Evolutionary conservation across 1,140 invertebrate species (phyloP), one percentile per base, ranked within the genome.

Genomic region (Drosophila ogumai): DNA sequence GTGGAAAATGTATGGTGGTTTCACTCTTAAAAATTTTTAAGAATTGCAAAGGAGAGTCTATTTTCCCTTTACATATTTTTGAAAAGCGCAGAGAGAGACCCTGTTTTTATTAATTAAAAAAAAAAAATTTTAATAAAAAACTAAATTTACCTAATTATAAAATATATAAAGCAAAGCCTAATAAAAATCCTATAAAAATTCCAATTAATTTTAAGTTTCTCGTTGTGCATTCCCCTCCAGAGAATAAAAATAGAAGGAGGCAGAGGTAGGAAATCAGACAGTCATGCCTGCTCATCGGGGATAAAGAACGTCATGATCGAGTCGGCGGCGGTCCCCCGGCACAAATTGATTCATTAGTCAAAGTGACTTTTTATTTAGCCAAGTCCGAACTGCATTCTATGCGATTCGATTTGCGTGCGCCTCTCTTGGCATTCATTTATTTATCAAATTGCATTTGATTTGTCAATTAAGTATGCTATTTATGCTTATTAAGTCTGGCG

Each of bases 301-400:
- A 66, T 46, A 69, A 67, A 44, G 66, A 82, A 80, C 80, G 71
- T 81, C 76, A 82, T 80, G 72, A 74, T 88, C 73, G 68, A 64
- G 47, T 78, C 74, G 73, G 65, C 72, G 75, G 66, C 36, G 61
- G 54, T 36, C 32, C 25, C 25, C 84, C 63, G 81, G 81, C 85
- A 55, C 52, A 90, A 90, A 90, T 90, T 90, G 85, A 90, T 90
- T 90, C 85, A 90, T 90, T 90, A 90, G 85, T 90, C 85, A 88
- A 88, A 88, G 85, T 88, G 85, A 88, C 85, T 88, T 79, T 88
- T 55, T 90, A 84, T 78, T 90, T 85, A 90, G 74, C 49, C 55
- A 28, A 57, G 55, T 41, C 46, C 41, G 60, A 52, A 25, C 59
- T 47, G 64, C 63, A 78, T 73, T 75, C 71, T 75, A 65, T 49